Percentiles rank a stretch among this genome's conserved stretches.
Conservation (phyloP, 2,888 invertebrate genomes). For the Antheraea yamamai region DNA sequence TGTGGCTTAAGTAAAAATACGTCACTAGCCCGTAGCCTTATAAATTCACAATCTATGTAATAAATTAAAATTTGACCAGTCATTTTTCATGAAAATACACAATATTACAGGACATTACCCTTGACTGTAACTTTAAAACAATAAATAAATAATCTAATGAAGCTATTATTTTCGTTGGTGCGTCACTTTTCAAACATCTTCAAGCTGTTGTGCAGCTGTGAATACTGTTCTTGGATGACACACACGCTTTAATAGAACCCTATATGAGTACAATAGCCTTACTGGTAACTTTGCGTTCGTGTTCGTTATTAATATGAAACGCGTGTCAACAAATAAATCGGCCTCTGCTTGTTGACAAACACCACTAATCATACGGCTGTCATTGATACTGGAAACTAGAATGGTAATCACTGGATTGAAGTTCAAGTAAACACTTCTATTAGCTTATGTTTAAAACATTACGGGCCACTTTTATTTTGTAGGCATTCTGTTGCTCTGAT, state of each 20-base stretch:
- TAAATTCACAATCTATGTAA: background rate
- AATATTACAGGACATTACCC: background rate
- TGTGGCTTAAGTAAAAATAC: background rate
- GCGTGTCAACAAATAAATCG: constrained; percentile 30
- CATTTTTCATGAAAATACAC: background rate
- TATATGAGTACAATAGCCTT: background rate
- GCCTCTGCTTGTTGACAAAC: constrained; percentile 29
- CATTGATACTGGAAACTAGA: constrained; percentile 24
- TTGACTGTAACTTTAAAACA: constrained; percentile 9
- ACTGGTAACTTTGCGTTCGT: constrained; percentile 4
- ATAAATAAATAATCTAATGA: constrained; percentile 20
- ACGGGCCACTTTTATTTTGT: constrained; percentile 15
- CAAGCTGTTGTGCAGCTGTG: constrained; percentile 30
- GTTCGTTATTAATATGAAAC: constrained; percentile 10
- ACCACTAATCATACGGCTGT: constrained; percentile 26
- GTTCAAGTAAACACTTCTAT: constrained; percentile 39
- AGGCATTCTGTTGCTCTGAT: background rate
- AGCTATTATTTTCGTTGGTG: constrained; percentile 22
- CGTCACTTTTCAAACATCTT: constrained; percentile 34
- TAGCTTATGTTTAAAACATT: constrained; percentile 23
- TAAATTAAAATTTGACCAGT: background rate
- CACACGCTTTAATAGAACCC: constrained; percentile 10
- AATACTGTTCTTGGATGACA: constrained; percentile 4
- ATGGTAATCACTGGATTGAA: constrained; percentile 36
- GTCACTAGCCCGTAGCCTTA: background rate